A percentile compares a stretch with the other conserved stretches of the same genome.
Evolutionary conservation across 2,113 vertebrate genomes (phyloP).

Genomic region (Ameiurus melas): DNA sequence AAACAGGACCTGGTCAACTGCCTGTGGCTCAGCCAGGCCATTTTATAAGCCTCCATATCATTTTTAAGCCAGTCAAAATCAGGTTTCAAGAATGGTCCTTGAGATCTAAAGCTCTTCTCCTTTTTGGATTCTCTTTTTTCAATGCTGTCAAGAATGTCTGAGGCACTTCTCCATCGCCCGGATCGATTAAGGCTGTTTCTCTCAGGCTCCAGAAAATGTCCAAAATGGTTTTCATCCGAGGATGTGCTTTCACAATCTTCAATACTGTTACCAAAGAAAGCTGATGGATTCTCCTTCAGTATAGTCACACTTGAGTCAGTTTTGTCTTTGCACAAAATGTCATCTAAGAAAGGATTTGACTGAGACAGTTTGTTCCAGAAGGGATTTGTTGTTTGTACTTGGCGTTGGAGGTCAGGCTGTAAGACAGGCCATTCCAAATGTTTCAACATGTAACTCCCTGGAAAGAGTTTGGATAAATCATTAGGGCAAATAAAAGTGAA

Average conservation of each 20-base stretch:
- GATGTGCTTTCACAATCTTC: slow-evolving; percentile 81
- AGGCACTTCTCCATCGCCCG: slow-evolving; percentile 85
- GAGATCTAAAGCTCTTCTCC: slow-evolving; percentile 54
- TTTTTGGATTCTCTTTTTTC: slow-evolving; percentile 65
- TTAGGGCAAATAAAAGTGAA: not conserved
- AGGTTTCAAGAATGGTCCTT: slow-evolving; percentile 70
- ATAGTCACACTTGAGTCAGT: slow-evolving; percentile 67
- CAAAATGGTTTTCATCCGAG: slow-evolving; percentile 82
- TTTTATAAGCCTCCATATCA: slow-evolving; percentile 91
- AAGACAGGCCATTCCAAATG: slow-evolving; percentile 60
- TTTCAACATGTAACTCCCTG: slow-evolving; percentile 61
- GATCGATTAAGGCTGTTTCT: slow-evolving; percentile 70
- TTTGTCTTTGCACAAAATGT: slow-evolving; percentile 75
- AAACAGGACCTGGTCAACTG: slow-evolving; percentile 90
- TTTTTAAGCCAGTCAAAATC: slow-evolving; percentile 83
- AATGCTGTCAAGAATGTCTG: slow-evolving; percentile 83
- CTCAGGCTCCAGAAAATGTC: slow-evolving; percentile 71
- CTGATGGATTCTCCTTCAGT: slow-evolving; percentile 73
- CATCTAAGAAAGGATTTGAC: slow-evolving; percentile 92
- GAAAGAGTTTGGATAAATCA: not conserved
- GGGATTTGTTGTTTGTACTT: slow-evolving; percentile 78
- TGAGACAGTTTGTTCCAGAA: slow-evolving; percentile 88
- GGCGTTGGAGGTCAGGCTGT: slow-evolving; percentile 55
- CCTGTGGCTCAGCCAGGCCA: slow-evolving; percentile 93
- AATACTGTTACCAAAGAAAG: slow-evolving; percentile 69